Conservation (phyloP, 64 coral and sea anemone species). For the Stylophora pistillata region DNA sequence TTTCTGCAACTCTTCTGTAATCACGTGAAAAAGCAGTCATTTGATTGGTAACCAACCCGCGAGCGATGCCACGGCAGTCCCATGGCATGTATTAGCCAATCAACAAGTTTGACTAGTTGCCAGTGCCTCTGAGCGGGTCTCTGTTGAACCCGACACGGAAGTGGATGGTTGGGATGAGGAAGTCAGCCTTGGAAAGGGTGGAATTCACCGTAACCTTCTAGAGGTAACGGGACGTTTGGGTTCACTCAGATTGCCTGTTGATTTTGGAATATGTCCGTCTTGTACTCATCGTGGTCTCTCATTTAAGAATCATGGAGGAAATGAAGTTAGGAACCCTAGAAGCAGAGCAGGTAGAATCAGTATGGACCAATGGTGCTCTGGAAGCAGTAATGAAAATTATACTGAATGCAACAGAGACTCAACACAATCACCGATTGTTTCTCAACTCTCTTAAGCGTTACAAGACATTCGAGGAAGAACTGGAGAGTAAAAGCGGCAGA, state of each 20-base stretch:
- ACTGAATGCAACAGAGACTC: slow-evolving; percentile 41
- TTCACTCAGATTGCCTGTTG: background rate
- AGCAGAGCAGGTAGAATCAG: background rate
- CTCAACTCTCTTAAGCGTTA: slow-evolving; percentile 45
- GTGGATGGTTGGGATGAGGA: too few species aligned
- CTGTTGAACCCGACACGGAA: too few species aligned
- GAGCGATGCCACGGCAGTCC: too few species aligned
- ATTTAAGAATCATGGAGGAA: slow-evolving; percentile 20
- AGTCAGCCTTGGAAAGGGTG: too few species aligned
- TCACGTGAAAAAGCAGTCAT: too few species aligned
- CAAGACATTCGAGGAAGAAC: slow-evolving; percentile 51
- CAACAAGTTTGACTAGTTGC: too few species aligned
- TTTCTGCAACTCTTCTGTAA: too few species aligned
- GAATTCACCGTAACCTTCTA: too few species aligned
- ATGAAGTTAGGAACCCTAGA: background rate
- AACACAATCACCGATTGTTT: slow-evolving; percentile 36
- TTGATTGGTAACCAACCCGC: too few species aligned
- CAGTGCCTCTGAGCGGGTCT: too few species aligned
- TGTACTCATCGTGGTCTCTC: background rate
- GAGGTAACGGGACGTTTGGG: too few species aligned
- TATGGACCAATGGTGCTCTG: slow-evolving; percentile 49
- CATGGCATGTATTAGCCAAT: too few species aligned
- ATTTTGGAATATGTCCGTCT: background rate
- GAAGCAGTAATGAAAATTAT: slow-evolving; percentile 40
- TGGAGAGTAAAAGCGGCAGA: slow-evolving; percentile 31